A percentile compares a stretch with the other conserved stretches of the same genome.
phyloP scores from a whole-genome alignment of 1,140 invertebrate species.

The Macrosteles quadrilineatus region DNA sequence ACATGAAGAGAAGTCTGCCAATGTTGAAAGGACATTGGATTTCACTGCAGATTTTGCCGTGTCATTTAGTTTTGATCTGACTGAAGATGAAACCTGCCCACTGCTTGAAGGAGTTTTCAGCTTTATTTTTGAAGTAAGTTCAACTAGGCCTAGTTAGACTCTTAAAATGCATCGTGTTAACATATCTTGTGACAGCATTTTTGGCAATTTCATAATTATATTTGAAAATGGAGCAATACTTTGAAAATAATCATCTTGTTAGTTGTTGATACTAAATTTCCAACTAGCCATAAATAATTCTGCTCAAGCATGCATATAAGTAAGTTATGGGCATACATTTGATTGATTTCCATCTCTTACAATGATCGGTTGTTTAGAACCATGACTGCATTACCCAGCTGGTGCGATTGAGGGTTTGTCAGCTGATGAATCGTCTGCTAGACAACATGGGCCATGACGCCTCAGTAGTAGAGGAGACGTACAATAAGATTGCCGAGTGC shows the following conservation, averaged over 20 bases:
- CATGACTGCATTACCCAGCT: slow-evolving; percentile 62
- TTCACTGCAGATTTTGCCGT: slow-evolving; percentile 59
- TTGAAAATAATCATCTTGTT: too few relatives aligned
- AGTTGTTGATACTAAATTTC: too few relatives aligned
- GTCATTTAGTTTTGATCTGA: slow-evolving; percentile 43
- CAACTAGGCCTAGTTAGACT: too few relatives aligned
- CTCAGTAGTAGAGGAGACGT: slow-evolving; percentile 72
- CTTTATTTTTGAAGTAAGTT: slow-evolving; percentile 57
- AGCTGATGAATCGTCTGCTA: slow-evolving; percentile 72
- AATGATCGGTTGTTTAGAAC: too few relatives aligned
- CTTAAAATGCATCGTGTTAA: too few relatives aligned
- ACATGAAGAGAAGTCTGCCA: slow-evolving; percentile 48
- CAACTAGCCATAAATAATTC: too few relatives aligned
- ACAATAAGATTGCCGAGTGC: slow-evolving; percentile 66
- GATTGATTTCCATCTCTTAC: too few relatives aligned
- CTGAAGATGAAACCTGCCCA: slow-evolving; percentile 44
- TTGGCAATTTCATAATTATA: too few relatives aligned
- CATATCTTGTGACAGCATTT: too few relatives aligned
- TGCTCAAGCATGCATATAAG: too few relatives aligned
- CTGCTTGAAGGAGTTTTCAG: slow-evolving; percentile 53
- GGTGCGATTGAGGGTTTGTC: slow-evolving; percentile 71
- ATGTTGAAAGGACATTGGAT: slow-evolving; percentile 56
- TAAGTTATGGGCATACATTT: too few relatives aligned
- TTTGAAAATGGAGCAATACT: too few relatives aligned
- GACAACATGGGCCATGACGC: slow-evolving; percentile 73